Evolutionary conservation across 2,888 invertebrate genomes (phyloP), one percentile per base, ranked within the genome.

Genomic region (Branchellion lobata): DNA sequence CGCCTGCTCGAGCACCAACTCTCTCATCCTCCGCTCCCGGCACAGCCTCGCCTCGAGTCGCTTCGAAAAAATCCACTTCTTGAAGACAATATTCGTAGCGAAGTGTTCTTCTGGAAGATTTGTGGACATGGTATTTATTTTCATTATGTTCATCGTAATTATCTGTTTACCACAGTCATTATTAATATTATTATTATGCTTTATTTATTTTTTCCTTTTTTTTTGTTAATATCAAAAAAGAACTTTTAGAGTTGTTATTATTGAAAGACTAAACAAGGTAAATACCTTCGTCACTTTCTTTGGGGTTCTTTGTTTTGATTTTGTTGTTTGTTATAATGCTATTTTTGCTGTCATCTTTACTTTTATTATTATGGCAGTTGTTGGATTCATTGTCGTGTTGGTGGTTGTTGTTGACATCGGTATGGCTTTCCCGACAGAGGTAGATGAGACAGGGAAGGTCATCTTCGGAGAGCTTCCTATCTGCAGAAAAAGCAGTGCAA

Each of bases 51-150:
- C 79, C 82, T 87, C 87, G 71, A 82, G 82, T n/a, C 84, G 81
- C 18, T 86, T 83, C 57, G 85, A 84, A 83, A 89, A 89, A 21
- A 89, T 82, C 88, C 89, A 89, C 82, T 87, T 88, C 79, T 86
- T 85, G 71, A 99, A 53, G 8, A 78, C 33, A 71, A 99, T 90
- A 87, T 98, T 99, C 73, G 95, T 95, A 83, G 94, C 94, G 53
- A 95, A 94, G 51, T 5, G 11, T 24, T 57, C 61, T 8, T 40
- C n/a, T n/a, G n/a, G n/a, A n/a, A n/a, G n/a, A n/a, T n/a, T n/a
- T n/a, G n/a, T n/a, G n/a, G n/a, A n/a, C n/a, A n/a, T n/a, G n/a
- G n/a, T n/a, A n/a, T 5, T 5, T 8, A n/a, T 5, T 5, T n/a
- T 57, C 61, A 14, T 57, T 8, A 18, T 57, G 61, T 8, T 57